A percentile compares a stretch with the other conserved stretches of the same genome.
Evolutionary conservation across 2,113 vertebrate genomes (phyloP).

Genomic region (Oplegnathus fasciatus): DNA sequence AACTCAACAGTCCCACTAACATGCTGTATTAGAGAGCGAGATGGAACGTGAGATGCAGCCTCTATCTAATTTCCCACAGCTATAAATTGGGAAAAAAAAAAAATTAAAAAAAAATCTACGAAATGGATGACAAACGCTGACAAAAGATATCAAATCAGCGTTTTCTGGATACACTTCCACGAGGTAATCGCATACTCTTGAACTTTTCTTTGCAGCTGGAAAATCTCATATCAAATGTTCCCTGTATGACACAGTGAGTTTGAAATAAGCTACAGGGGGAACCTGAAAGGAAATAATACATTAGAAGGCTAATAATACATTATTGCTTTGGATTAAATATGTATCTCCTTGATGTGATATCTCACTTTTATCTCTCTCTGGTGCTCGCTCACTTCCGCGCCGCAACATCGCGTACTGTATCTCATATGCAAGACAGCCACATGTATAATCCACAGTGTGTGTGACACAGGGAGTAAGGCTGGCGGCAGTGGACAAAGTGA

Average conservation of each 20-base stretch:
- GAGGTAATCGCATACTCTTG: constrained; percentile 42
- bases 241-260: constrained; percentile 11
- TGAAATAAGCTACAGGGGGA: constrained; percentile 36
- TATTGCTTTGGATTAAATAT: constrained; percentile 66
- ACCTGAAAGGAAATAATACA: constrained; percentile 52
- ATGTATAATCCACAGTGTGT: constrained; percentile 56
- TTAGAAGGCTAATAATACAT: constrained; percentile 58
- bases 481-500: constrained; percentile 2
- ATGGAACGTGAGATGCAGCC: constrained; percentile 50
- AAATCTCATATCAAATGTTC: constrained; percentile 39
- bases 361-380: constrained; percentile 56
- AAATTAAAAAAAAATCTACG: constrained; percentile 10
- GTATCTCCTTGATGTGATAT: constrained; percentile 56
- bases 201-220: constrained; percentile 37
- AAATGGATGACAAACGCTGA: constrained; percentile 52
- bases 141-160: constrained; percentile 52
- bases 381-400: constrained; percentile 9
- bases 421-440: constrained; percentile 33
- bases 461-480: background rate
- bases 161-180: constrained; percentile 44
- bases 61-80: constrained; percentile 57
- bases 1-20: constrained; percentile 52
- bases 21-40: constrained; percentile 43
- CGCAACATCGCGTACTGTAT: constrained; percentile 30
- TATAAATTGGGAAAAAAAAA: constrained; percentile 41